Evolutionary conservation across 2,797 vertebrate species (phyloP).

Genomic region (Scarus forsteni): DNA sequence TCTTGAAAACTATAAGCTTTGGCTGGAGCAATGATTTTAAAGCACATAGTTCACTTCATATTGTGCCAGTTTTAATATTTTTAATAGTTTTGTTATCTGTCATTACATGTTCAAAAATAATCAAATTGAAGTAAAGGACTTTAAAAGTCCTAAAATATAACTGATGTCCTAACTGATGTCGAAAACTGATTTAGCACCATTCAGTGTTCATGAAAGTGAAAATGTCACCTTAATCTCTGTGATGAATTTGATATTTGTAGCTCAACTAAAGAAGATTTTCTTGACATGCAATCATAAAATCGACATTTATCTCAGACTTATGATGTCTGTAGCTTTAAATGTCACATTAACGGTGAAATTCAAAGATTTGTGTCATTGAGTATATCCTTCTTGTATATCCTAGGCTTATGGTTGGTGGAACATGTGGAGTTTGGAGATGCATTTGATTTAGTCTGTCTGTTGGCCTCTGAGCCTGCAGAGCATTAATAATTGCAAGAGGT

Average conservation of each 20-base stretch:
- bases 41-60: too few relatives aligned
- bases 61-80: too few relatives aligned
- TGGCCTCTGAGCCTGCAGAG: background rate
- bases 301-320: conserved; percentile 16
- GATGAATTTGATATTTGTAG: conserved; percentile 26
- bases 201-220: conserved; percentile 16
- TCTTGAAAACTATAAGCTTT: too few relatives aligned
- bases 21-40: too few relatives aligned
- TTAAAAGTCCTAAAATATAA: conserved; percentile 1
- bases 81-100: background rate
- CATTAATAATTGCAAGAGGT: conserved; percentile 22
- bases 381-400: conserved; percentile 31
- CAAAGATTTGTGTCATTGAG: conserved; percentile 11
- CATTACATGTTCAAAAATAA: conserved; percentile 1
- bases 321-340: conserved; percentile 15
- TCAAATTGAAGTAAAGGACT: conserved; percentile 16
- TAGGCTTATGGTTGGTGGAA: conserved; percentile 14
- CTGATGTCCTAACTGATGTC: conserved; percentile 14
- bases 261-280: conserved; percentile 13
- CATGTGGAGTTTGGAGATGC: conserved; percentile 17
- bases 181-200: conserved; percentile 11
- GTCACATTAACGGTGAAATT: background rate
- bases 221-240: conserved; percentile 26
- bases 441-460: conserved; percentile 13
- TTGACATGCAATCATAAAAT: background rate